Percentiles rank a stretch among this genome's conserved stretches.
These are phyloP conservation scores for Apamea monoglypha DNA, from an alignment of 2,888 invertebrate species.

Conservation along the genomic window DNA sequence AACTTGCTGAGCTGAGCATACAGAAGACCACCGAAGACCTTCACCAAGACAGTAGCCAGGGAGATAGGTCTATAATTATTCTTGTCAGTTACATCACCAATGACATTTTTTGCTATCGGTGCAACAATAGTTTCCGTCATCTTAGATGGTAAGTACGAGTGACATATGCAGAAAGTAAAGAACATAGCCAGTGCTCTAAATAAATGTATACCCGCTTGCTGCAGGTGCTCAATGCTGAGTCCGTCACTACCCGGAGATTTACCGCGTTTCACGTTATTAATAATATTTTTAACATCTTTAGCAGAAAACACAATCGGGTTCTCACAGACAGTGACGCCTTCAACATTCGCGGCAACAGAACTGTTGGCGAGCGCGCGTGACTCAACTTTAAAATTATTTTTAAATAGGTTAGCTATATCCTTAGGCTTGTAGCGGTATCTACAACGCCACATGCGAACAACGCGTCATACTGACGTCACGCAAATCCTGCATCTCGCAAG, in stretches of 20 bases:
- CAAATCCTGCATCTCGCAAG: no score
- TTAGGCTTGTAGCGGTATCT: no score
- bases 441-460: no score
- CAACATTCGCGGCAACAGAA: neutral
- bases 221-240: no score
- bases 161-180: neutral
- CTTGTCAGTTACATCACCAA: conserved; percentile 13
- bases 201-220: no score
- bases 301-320: neutral
- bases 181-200: no score
- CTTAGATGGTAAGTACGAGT: conserved; percentile 10
- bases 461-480: no score
- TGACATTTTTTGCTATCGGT: conserved; percentile 6
- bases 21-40: neutral
- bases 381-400: conserved; percentile 5
- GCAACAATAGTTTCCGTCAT: conserved; percentile 16
- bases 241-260: conserved; percentile 6
- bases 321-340: neutral
- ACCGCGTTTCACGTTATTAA: conserved; percentile 9
- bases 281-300: neutral
- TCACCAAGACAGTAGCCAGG: conserved; percentile 2
- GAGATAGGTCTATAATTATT: neutral
- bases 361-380: conserved; percentile 1
- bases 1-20: neutral
- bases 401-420: neutral